These are phyloP conservation scores for Chydorus sphaericus DNA, from an alignment of 2,888 invertebrate genomes.

Conservation along the genomic window DNA sequence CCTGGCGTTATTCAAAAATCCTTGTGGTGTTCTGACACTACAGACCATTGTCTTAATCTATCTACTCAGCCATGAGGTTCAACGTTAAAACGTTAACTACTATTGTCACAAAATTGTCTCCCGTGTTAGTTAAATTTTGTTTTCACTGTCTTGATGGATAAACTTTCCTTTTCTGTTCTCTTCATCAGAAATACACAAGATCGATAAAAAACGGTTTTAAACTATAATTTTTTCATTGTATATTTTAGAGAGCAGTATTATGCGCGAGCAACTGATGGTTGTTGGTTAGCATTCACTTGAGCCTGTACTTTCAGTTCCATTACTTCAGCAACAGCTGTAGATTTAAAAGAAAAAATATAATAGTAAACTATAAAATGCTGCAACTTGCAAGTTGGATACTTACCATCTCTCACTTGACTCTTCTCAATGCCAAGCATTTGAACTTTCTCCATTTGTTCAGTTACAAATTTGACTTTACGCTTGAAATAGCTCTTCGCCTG, in stretches of 20 bases:
- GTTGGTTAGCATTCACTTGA: slow-evolving; percentile 27
- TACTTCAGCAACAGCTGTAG: slow-evolving; percentile 49
- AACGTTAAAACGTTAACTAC: too few species aligned
- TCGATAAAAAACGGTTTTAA: background rate
- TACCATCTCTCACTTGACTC: slow-evolving; percentile 52
- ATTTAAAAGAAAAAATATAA: background rate
- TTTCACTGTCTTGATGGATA: background rate
- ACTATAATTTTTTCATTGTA: background rate
- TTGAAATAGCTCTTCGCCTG: slow-evolving; percentile 84
- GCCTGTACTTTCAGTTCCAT: slow-evolving; percentile 57
- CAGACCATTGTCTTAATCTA: too few species aligned
- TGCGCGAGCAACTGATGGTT: slow-evolving; percentile 7
- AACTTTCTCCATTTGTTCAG: slow-evolving; percentile 88
- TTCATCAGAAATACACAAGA: background rate
- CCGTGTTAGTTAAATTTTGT: too few species aligned
- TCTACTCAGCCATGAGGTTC: too few species aligned
- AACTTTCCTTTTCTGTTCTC: background rate
- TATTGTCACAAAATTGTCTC: too few species aligned
- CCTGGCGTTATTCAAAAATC: too few species aligned
- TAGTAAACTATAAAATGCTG: background rate
- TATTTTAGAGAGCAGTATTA: background rate
- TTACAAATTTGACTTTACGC: slow-evolving; percentile 75
- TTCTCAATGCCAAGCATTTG: slow-evolving; percentile 70
- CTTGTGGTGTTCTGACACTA: too few species aligned
- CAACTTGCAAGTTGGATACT: slow-evolving; percentile 11